These are phyloP conservation scores for Anas bernieri DNA, from an alignment of 2,797 vertebrate species.

Conservation along the genomic window DNA sequence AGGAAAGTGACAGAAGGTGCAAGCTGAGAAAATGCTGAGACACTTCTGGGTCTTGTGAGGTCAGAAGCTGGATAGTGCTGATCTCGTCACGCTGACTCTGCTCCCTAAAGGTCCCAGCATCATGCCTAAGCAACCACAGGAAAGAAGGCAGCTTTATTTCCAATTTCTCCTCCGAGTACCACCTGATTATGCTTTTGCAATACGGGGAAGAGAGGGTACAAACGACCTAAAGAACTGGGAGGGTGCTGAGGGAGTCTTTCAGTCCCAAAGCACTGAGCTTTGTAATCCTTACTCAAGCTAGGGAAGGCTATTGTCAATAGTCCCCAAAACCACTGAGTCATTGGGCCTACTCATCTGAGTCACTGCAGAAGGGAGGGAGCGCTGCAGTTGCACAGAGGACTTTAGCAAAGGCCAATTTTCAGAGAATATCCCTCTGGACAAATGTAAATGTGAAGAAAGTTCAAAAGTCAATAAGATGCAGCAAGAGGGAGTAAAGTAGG, in stretches of 20 bases:
- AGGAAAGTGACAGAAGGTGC: not conserved
- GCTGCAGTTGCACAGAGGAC: not conserved
- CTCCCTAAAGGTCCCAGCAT: not conserved
- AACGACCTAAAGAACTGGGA: not conserved
- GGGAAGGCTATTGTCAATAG: slow-evolving; percentile 29
- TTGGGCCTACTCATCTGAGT: slow-evolving; percentile 55
- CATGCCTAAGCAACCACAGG: not conserved
- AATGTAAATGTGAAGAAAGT: not conserved
- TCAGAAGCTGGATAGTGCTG: not conserved
- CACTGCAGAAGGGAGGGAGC: slow-evolving; percentile 14
- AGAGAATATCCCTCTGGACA: not conserved
- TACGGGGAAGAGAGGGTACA: not conserved
- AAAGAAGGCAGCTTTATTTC: not conserved
- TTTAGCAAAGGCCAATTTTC: not conserved
- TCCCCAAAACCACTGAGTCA: slow-evolving; percentile 61
- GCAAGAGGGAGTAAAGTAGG: not conserved
- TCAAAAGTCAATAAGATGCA: not conserved
- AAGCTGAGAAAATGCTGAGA: not conserved
- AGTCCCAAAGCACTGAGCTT: not conserved
- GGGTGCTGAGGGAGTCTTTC: not conserved
- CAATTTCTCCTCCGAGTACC: not conserved
- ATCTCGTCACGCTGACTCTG: not conserved
- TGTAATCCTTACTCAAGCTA: slow-evolving; percentile 38
- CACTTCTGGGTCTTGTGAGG: not conserved
- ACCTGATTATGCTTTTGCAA: not conserved